phyloP scores from a whole-genome alignment of 2,797 vertebrate genomes.

The Rhadinocentrus ornatus region DNA sequence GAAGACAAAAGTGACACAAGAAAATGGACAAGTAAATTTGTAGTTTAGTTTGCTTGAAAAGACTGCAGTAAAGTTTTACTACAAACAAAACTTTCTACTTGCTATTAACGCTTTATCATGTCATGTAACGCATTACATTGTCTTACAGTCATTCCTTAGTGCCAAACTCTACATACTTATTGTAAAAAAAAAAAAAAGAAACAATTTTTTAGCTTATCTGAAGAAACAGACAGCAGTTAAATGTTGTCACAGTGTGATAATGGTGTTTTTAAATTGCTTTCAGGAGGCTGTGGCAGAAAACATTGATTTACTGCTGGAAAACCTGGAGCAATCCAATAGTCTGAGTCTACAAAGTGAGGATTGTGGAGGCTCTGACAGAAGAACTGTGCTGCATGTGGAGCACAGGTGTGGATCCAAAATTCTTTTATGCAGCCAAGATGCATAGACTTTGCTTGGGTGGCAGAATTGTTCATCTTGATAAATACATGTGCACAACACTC shows the following conservation, averaged over 20 bases:
- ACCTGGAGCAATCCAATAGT: slow-evolving; percentile 83
- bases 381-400: slow-evolving; percentile 90
- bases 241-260: neutral
- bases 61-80: neutral
- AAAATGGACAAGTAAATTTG: slow-evolving; percentile 80
- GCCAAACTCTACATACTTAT: neutral
- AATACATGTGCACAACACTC: neutral
- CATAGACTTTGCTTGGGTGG: neutral
- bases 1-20: slow-evolving; percentile 83
- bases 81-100: neutral
- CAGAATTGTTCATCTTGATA: neutral
- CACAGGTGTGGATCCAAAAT: slow-evolving; percentile 85
- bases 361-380: slow-evolving; percentile 73
- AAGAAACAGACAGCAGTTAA: neutral
- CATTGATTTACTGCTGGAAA: slow-evolving; percentile 90
- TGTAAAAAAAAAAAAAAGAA: too few relatives aligned
- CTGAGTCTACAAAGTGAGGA: slow-evolving; percentile 78
- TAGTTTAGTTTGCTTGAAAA: neutral
- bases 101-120: neutral
- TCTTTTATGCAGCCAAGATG: slow-evolving; percentile 9
- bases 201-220: slow-evolving; percentile 1
- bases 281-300: slow-evolving; percentile 81
- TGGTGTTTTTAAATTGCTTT: neutral
- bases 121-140: neutral
- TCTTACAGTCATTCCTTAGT: neutral